Evolutionary conservation across 2,888 invertebrate species (phyloP), one percentile per base, ranked within the genome.

Genomic region (Gryllus longicercus): DNA sequence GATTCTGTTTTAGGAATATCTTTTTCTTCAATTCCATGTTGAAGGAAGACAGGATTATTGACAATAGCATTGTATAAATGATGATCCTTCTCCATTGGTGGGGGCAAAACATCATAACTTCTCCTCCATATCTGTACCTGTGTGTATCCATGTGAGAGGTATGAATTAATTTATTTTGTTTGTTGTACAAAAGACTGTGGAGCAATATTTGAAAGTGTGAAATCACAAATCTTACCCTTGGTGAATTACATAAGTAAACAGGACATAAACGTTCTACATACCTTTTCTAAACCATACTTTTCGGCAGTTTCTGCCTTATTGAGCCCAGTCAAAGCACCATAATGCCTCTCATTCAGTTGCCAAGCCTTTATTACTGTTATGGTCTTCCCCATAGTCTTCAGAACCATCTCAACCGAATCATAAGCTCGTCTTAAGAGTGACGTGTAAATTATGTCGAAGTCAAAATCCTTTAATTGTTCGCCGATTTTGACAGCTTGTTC

Each of bases 311-410:
- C 87, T 5, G 86, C 86, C 82, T 87, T 87, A 82, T 87, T 86
- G 21, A 86, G 84, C 11, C 87, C 87, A 14, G 87, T 87, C 49
- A 87, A 84, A 23, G 85, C 86, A n/a, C 87, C 87, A 81, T 87
- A 87, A 80, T 87, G 87, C 38, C 87, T 83, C 81, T 87, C 87
- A 82, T 87, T 87, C 14, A 87, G 83, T 25, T 86, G 83, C 87
- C 87, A 87, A 0, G 86, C 86, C 82, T 86, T 85, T 63, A 84
- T 81, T 38, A 86, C 82, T 8, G 85, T 84, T 49, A 87, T 80
- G 11, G 84, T 79, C 82, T 87, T 86, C 12, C 84, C 85, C 78
- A 86, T 85, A 79, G 84, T 84, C 51, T 85, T 82, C 18, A 86
- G 83, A 78, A 87, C 85, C 21, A 83, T 81, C 1, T 83, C 84